phyloP scores from a whole-genome alignment of 2,113 vertebrate species.

The Calonectris borealis region DNA sequence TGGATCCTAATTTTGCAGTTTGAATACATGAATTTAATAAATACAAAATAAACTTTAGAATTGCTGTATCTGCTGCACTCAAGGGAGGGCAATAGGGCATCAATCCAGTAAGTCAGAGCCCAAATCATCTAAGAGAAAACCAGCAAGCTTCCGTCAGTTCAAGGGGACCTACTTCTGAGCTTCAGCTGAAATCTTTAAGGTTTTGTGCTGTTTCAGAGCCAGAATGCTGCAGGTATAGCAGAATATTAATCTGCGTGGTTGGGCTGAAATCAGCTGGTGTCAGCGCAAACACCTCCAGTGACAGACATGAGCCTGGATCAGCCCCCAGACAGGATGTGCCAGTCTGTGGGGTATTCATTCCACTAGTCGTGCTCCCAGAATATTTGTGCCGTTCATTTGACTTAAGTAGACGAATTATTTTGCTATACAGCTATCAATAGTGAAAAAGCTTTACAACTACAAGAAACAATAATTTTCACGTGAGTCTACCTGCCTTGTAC shows the following conservation, averaged over 20 bases:
- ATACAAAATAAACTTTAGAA: neutral
- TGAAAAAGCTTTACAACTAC: neutral
- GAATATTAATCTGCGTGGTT: rapidly evolving
- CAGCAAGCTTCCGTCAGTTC: neutral
- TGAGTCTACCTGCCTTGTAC: neutral
- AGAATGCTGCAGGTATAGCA: neutral
- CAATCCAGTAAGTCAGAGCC: neutral
- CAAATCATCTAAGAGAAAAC: neutral
- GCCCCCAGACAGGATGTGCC: neutral
- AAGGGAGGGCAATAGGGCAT: neutral
- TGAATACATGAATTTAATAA: neutral
- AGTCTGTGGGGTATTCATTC: neutral
- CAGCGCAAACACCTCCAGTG: neutral
- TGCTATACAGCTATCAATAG: neutral
- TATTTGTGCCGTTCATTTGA: neutral
- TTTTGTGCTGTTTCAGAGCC: neutral
- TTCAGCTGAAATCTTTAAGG: neutral
- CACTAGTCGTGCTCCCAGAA: neutral
- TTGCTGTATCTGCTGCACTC: neutral
- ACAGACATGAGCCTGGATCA: neutral
- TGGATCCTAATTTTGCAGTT: neutral
- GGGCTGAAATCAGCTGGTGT: neutral
- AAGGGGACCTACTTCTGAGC: neutral
- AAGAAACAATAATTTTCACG: neutral
- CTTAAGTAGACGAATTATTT: neutral